Percentiles rank a stretch among this genome's conserved stretches.
Conservation (phyloP, 1,140 invertebrate genomes). For the Dreissena polymorpha region DNA sequence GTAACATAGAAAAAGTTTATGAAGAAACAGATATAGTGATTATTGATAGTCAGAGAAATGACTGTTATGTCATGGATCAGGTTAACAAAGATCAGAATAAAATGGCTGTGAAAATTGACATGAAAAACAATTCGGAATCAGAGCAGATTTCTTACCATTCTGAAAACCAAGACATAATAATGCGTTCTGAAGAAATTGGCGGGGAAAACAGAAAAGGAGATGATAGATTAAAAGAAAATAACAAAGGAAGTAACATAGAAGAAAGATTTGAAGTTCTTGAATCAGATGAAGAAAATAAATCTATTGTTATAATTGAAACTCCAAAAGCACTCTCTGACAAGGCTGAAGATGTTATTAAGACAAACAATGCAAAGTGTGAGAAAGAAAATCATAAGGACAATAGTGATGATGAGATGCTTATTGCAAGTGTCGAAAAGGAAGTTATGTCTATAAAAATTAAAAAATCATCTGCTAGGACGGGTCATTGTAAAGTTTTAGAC, state of each 20-base stretch:
- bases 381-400: not conserved
- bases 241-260: not conserved
- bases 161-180: too few relatives aligned
- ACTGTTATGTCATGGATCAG: too few relatives aligned
- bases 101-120: too few relatives aligned
- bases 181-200: not conserved
- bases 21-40: too few relatives aligned
- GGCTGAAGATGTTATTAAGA: not conserved
- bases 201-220: not conserved
- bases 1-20: too few relatives aligned
- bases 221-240: not conserved
- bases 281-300: not conserved
- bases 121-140: too few relatives aligned
- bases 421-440: not conserved
- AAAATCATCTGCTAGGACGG: too few relatives aligned
- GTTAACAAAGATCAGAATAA: too few relatives aligned
- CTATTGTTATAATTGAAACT: not conserved
- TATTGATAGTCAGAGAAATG: too few relatives aligned
- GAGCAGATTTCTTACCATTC: too few relatives aligned
- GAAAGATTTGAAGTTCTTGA: not conserved
- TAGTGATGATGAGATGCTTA: not conserved
- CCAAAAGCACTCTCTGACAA: not conserved
- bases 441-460: too few relatives aligned
- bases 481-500: not conserved
- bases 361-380: not conserved